Evolutionary conservation across 2,888 invertebrate species (phyloP), one percentile per base, ranked within the genome.

Genomic region (Gandaritis pyraliata): DNA sequence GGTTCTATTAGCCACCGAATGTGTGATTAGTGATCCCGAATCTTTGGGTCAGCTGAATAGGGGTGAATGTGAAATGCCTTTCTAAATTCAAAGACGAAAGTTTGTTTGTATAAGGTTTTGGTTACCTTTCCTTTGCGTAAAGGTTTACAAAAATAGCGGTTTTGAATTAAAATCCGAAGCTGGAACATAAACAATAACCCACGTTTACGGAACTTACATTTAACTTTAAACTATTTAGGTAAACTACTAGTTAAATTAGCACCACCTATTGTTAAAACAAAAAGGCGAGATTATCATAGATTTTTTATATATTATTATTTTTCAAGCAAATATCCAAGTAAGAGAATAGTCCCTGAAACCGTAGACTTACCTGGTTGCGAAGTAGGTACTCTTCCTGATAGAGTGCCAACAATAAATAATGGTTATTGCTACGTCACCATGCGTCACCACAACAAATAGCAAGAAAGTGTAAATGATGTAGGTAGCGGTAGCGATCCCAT

Each of bases 401-500:
- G 58, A 66, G 61, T 65, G 73, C 65, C 65, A 57, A 71, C 67
- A 66, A 76, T 79, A 78, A 78, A 77, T 78, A 76, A 75, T 64
- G 73, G 74, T 74, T 78, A 79, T 76, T 72, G 73, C 72, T 69
- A 69, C 67, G 73, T 77, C 74, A 74, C 69, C 61, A 59, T 62
- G 52, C 52, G 53, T 60, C 58, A 61, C 58, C 52, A 38, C 64
- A 61, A 70, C 73, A 68, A 67, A 74, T 70, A 73, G 69, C 65
- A 61, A 68, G 64, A 71, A 73, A 70, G 73, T 79, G 74, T 70
- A 72, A 76, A 78, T 75, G 71, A 70, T 70, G 64, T 52, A 58
- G 53, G n/a, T n/a, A n/a, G n/a, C n/a, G n/a, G n/a, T n/a, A n/a
- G n/a, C n/a, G 13, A 43, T 41, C 41, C 51, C 57, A 45, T 45